Percentiles rank a stretch among this genome's conserved stretches.
Evolutionary conservation across 2,113 vertebrate genomes (phyloP).

Genomic region (Trematocara marginatum): DNA sequence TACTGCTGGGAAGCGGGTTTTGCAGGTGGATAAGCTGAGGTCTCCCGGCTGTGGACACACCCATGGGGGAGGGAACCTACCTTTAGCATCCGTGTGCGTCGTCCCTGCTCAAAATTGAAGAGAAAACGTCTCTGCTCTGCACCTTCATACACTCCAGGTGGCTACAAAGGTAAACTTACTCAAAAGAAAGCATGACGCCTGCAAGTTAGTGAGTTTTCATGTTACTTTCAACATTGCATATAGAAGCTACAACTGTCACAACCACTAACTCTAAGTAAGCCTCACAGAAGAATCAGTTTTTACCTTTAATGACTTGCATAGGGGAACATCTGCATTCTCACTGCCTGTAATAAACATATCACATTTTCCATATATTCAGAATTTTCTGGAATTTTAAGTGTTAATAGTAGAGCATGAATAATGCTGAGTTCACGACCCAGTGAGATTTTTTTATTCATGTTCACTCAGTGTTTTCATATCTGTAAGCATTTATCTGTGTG

Average conservation of each 20-base stretch:
- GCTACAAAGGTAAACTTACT: background rate
- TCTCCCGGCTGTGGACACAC: conserved; percentile 63
- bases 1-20: conserved; percentile 32
- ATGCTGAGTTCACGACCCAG: background rate
- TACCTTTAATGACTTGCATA: background rate
- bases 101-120: conserved; percentile 21
- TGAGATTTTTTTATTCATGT: background rate
- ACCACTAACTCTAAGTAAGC: background rate
- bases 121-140: background rate
- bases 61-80: conserved; percentile 72
- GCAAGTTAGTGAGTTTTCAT: background rate
- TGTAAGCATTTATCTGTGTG: background rate
- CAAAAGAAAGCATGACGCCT: background rate
- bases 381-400: background rate
- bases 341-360: background rate
- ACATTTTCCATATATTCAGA: background rate
- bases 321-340: background rate
- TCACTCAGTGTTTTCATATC: background rate
- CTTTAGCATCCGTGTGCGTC: conserved; percentile 49
- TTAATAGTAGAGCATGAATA: background rate
- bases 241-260: background rate
- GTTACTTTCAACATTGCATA: background rate
- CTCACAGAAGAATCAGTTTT: background rate
- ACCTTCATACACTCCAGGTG: background rate
- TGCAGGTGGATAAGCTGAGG: conserved; percentile 75